Base-by-base conservation (phyloP, 2,797 vertebrate genomes). In the Hypotaenidia okinawae region DNA sequence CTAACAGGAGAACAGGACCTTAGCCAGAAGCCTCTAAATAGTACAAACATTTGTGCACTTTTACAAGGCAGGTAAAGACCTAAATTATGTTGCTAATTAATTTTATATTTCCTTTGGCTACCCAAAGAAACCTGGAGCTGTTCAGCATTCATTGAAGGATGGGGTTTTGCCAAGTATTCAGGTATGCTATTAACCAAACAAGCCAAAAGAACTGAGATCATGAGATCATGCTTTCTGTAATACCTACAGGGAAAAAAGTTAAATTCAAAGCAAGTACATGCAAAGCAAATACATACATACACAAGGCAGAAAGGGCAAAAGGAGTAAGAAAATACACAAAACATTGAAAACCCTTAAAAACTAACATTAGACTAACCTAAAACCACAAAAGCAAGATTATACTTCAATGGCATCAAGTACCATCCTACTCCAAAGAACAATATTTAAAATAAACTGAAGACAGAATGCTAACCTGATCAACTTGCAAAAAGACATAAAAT, bases 31-130 rank as follows among this genome's bases (percentile, higher is more conserved):
- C 79, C 78, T 96, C 95, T 95, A 96, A 96, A 95, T 90, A 98
- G 96, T 95, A 97, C 96, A 98, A 97, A 98, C 95, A 97, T 94
- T 97, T 72, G 37, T 87, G 91, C 64, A 92, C 77, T 96, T 98
- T 98, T 98, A 98, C 79, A 97, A 97, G 97, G 92, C 94, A 98
- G 95, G 97, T 97, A 97, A 98, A 98, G 95, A 94, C 91, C 84
- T 90, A 97, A 97, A 97, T 98, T 96, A 97, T 97, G 97, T 97
- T 97, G 96, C 97, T 98, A 98, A 98, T 98, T 98, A 97, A 98
- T 98, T 98, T 98, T 97, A 98, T 97, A 98, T 98, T 98, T 98
- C 98, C 97, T 98, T 95, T 97, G 98, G 96, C 97, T 98, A 97
- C 96, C 95, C 96, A 87, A 80, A 97, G 96, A 96, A 97, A 97